Base-by-base conservation (phyloP, 2,113 vertebrate genomes). In the Mormyrus lacerda region DNA sequence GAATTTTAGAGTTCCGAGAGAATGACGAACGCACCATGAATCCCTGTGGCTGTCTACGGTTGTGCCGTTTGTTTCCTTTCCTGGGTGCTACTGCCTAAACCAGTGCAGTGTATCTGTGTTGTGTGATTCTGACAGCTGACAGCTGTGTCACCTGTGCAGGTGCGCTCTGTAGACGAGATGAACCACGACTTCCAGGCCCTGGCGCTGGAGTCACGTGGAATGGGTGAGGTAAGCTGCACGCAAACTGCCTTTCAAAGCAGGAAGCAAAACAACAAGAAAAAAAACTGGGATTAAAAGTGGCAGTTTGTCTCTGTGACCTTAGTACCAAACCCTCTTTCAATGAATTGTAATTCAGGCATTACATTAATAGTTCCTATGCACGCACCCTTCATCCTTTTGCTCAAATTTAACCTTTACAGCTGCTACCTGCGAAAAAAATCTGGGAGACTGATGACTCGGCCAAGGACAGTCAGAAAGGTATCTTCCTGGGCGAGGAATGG, bases 171-270 rank as follows among this genome's bases (percentile, higher is more conserved):
- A 92, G 98, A 99, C 97, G 98, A 99, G 94, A 98, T 99, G 98
- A 99, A 99, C 95, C 98, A 99, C 94, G 97, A 98, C 93, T 99
- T 99, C 96, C 98, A 99, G 96, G 98, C 98, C 92, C 97, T 99
- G 93, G 98, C 98, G 93, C 95, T 99, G 96, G 98, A 99, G 95
- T 98, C 98, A 45, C 97, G 98, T 95, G 97, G 98, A 94, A 99
- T 99, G 97, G 98, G 98, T 95, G 98, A 99, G 97, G 98, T 99
- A 96, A 96, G 95, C 95, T 35, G 21, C 17, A 83, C 1, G 3
- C 53, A 27, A 3, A 58, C 82, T 27, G 24, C 10, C 17, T 48
- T 86, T 44, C 9, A 27, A 31, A 69, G n/a, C 9, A 31, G 35
- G 73, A 27, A 10, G 11, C 27, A 10, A 69, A n/a, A 27, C 58